Base-by-base conservation (phyloP, 2,113 vertebrate genomes). In the Pelobates fuscus region DNA sequence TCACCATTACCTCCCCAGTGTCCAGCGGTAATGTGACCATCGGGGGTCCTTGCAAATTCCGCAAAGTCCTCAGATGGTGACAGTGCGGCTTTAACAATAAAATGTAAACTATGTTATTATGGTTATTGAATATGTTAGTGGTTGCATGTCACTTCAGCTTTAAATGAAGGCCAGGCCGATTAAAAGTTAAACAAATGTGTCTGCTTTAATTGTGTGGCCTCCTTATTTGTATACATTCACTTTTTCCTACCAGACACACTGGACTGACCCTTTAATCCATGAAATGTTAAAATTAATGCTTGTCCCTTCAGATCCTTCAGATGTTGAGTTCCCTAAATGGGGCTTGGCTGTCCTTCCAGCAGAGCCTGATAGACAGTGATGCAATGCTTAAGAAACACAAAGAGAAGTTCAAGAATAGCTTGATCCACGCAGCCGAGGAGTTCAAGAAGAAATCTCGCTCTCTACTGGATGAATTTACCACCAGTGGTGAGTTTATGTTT, bases 261-360 rank as follows among this genome's bases (percentile, higher is more conserved):
- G 44, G 2, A 49, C 44, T 49, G 44, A 3, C 44, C 17, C 12
- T 46, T 46, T 46, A 15, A 17, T 14, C 12, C 44, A 3, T 49
- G 10, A 49, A 49, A 49, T 17, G 15, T 3, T 14, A 5, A 4
- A 49, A 49, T 49, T 49, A 2, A 18, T 12, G 44, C 24, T 61
- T 15, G 17, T 2, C 67, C 10, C 21, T 1, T 1, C 84, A 97
- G 95, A 87, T 94, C 15, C 85, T 90, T 69, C 84, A 89, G 37
- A 82, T 89, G 84, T 83, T 87, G 20, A 89, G 90, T 1, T 78
- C 68, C 3, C 81, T 96, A 73, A 84, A 86, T 32, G 87, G 82
- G 0, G 83, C 92, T 20, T 95, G 94, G 94, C 65, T 88, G 21
- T 43, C 81, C 80, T 96, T 94, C 81, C 93, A 96, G 71, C 90